These are phyloP conservation scores for Drepana arcuata DNA, from an alignment of 1,140 invertebrate genomes.

Conservation along the genomic window DNA sequence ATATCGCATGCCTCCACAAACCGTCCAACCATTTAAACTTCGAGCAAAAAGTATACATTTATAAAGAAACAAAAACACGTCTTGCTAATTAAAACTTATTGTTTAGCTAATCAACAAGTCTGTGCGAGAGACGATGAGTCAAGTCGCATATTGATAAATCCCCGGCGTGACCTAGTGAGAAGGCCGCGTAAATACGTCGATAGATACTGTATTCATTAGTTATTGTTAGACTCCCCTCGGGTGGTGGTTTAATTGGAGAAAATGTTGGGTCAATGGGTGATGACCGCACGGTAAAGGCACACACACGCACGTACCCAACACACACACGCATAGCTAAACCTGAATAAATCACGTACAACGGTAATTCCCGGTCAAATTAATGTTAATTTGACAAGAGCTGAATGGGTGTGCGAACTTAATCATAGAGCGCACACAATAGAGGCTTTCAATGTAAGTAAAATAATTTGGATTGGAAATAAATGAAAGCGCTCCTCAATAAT, in stretches of 20 bases:
- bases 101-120: too few relatives aligned
- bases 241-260: slow-evolving; percentile 31
- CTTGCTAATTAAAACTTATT: too few relatives aligned
- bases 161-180: too few relatives aligned
- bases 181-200: slow-evolving; percentile 1
- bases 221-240: slow-evolving; percentile 19
- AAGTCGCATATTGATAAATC: too few relatives aligned
- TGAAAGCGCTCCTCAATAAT: slow-evolving; percentile 9
- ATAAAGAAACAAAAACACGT: too few relatives aligned
- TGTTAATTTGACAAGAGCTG: slow-evolving; percentile 36
- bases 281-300: slow-evolving; percentile 22
- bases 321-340: slow-evolving; percentile 34
- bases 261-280: slow-evolving; percentile 44
- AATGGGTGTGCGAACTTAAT: slow-evolving; percentile 42
- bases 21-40: too few relatives aligned
- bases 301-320: too few relatives aligned
- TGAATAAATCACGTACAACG: slow-evolving; percentile 45
- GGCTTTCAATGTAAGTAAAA: slow-evolving; percentile 12
- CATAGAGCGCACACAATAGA: slow-evolving; percentile 17
- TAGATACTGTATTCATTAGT: slow-evolving; percentile 4
- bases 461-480: slow-evolving; percentile 3
- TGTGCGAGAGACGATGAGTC: too few relatives aligned
- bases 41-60: too few relatives aligned
- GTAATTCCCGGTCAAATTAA: slow-evolving; percentile 36
- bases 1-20: too few relatives aligned